Evolutionary conservation across 2,113 vertebrate species (phyloP).

Genomic region (Varanus komodoensis): DNA sequence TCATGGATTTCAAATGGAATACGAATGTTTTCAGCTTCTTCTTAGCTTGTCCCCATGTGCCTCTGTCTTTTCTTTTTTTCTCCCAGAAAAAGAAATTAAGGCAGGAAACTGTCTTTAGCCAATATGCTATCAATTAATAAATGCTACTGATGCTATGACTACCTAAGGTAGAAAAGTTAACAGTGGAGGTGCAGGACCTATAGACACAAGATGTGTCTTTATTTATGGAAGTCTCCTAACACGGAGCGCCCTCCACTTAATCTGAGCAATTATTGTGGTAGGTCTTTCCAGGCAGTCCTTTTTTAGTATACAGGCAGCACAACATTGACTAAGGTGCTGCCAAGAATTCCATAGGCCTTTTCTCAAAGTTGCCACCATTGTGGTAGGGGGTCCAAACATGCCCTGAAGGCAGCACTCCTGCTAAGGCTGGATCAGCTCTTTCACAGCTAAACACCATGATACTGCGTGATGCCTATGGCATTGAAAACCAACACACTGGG

Average conservation of each 20-base stretch:
- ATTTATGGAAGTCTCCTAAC: conserved; percentile 16
- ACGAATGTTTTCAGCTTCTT: conserved; percentile 75
- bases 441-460: not conserved
- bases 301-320: not conserved
- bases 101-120: conserved; percentile 70
- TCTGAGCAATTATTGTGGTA: not conserved
- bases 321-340: not conserved
- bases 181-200: conserved; percentile 56
- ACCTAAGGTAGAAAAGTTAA: conserved; percentile 55
- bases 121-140: conserved; percentile 79
- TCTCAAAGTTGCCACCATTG: not conserved
- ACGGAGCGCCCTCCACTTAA: not conserved
- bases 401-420: not conserved
- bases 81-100: conserved; percentile 65
- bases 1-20: conserved; percentile 85
- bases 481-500: not conserved
- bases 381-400: not conserved
- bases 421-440: not conserved
- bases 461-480: not conserved
- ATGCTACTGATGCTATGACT: conserved; percentile 58
- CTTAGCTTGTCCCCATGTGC: conserved; percentile 66
- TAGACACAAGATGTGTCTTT: conserved; percentile 33
- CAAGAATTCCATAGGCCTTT: not conserved
- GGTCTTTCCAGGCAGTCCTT: not conserved
- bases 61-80: conserved; percentile 50